These are phyloP conservation scores for Drosophila tani DNA, from an alignment of 1,140 invertebrate species.

Conservation along the genomic window DNA sequence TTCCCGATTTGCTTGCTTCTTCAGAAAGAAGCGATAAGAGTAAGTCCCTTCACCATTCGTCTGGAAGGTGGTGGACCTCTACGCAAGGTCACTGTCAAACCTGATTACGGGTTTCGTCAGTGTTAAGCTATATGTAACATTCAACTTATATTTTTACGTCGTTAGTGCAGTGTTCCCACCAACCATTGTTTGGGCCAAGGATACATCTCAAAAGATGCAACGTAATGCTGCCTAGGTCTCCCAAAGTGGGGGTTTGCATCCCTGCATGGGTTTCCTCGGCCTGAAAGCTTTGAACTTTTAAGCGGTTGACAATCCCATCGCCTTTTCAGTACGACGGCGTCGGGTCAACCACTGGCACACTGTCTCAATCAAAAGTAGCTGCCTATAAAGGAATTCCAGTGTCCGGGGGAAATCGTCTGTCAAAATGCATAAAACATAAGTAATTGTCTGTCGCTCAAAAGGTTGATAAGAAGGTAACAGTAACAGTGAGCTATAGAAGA, in stretches of 20 bases:
- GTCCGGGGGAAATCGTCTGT: constrained; percentile 39
- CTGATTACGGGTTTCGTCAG: neutral
- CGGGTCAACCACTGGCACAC: constrained; percentile 22
- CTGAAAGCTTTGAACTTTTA: constrained; percentile 72
- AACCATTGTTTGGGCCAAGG: constrained; percentile 71
- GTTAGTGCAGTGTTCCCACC: constrained; percentile 12
- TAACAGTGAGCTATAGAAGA: neutral
- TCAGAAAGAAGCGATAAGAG: constrained; percentile 15
- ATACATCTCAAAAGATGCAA: constrained; percentile 46
- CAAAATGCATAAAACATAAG: constrained; percentile 69
- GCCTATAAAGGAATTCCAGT: constrained; percentile 47
- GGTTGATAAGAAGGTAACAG: constrained; percentile 35
- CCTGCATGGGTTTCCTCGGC: constrained; percentile 30
- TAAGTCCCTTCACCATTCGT: constrained; percentile 8
- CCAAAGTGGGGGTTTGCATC: constrained; percentile 16
- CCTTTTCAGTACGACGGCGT: constrained; percentile 13
- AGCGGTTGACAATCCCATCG: constrained; percentile 12
- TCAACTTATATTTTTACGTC: constrained; percentile 45
- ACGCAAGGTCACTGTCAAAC: constrained; percentile 50
- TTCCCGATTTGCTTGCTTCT: constrained; percentile 25
- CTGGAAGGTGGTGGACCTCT: constrained; percentile 56
- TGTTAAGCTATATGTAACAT: constrained; percentile 28
- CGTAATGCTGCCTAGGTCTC: constrained; percentile 29
- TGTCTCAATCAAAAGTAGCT: constrained; percentile 23
- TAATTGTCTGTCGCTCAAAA: constrained; percentile 52